Base-by-base conservation (phyloP, 2,797 vertebrate genomes). In the Pseudopleuronectes americanus region DNA sequence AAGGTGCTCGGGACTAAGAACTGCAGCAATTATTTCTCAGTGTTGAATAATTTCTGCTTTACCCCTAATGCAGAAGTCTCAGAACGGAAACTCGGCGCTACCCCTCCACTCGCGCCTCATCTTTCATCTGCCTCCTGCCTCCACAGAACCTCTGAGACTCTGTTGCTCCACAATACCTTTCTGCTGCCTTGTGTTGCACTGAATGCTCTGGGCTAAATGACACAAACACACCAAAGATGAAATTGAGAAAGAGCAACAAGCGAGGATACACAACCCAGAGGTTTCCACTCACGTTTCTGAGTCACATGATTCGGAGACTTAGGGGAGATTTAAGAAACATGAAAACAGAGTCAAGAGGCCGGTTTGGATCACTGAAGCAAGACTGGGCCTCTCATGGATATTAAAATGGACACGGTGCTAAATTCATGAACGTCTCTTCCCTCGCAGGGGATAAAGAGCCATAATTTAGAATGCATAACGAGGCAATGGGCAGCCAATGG, bases 171-270 rank as follows among this genome's bases (percentile, higher is more conserved):
- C 77, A 82, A 62, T 72, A 64, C 59, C 62, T 60, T 67, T 45
- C 62, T 68, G 68, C 80, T 85, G 68, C 76, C 91, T 87, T 76
- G 83, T 76, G 90, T 91, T 86, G 91, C 57, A 1, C 59, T 65
- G 51, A 8, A 38, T 1, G 17, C 51, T 8, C 52, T 0, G n/a
- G 3, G 17, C 62, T 74, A 83, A 89, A 87, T 65, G 80, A 87
- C 80, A 82, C 70, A 73, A 87, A 79, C 75, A 71, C 52, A 26
- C 64, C 61, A 68, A 62, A 73, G 83, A 84, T 65, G 60, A 77
- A 84, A 88, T 77, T 49, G 45, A 84, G 79, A 78, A 57, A 26
- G 28, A 71, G 49, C 45, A 9, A 84, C 81, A 67, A 64, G 62
- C 8, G 45, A 43, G 45, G 58, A 72, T 80, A 57, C 59, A 54